phyloP scores from a whole-genome alignment of 2,797 vertebrate genomes.

The Gallinago nigripennis region DNA sequence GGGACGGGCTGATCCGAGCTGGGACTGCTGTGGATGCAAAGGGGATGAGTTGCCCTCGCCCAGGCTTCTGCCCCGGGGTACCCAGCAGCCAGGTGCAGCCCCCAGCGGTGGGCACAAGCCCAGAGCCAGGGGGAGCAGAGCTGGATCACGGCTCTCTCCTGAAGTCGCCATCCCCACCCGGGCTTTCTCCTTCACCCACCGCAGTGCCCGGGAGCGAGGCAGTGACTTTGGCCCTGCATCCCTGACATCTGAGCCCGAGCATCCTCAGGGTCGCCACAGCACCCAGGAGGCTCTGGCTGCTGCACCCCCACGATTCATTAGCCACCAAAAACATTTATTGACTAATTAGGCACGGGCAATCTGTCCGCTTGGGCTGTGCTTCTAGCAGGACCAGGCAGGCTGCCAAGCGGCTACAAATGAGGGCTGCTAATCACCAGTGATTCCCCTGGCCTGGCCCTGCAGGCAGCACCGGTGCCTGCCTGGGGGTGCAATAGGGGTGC shows the following conservation, averaged over 20 bases:
- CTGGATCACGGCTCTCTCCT: rapidly evolving
- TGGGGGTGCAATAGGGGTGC: background rate
- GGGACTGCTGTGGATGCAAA: background rate
- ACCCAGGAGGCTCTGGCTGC: background rate
- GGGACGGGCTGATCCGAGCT: background rate
- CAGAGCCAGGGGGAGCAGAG: background rate
- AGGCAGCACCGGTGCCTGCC: background rate
- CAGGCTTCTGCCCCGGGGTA: background rate
- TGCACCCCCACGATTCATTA: background rate
- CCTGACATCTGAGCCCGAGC: background rate
- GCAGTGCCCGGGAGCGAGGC: rapidly evolving
- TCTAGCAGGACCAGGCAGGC: slow-evolving; percentile 6
- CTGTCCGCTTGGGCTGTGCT: slow-evolving; percentile 10
- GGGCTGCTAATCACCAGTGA: slow-evolving; percentile 24
- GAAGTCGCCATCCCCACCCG: rapidly evolving
- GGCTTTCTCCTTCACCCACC: background rate
- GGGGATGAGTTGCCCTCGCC: rapidly evolving
- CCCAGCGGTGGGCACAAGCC: background rate
- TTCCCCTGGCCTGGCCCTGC: background rate
- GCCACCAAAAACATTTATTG: slow-evolving; percentile 33
- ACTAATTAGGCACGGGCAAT: slow-evolving; percentile 45
- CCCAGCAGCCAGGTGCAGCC: rapidly evolving
- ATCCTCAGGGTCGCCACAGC: background rate
- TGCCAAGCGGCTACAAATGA: background rate
- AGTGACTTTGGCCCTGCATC: background rate